Evolutionary conservation across 2,888 invertebrate species (phyloP).

Genomic region (Cylloceria caligata): DNA sequence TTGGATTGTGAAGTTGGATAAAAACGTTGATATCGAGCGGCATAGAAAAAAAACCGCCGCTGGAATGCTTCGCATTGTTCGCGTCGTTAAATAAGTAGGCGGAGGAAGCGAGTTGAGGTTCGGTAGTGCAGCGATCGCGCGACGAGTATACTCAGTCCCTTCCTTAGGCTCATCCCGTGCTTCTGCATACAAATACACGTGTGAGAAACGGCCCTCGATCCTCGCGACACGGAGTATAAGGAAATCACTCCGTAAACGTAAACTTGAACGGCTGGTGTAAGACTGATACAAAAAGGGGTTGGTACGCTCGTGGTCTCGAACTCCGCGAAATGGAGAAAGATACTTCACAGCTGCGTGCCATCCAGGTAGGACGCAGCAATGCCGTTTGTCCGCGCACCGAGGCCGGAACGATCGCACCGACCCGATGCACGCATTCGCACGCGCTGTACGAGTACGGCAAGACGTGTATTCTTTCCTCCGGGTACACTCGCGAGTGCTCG

Average conservation of each 20-base stretch:
- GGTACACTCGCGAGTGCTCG: background rate
- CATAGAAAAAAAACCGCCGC: slow-evolving; percentile 57
- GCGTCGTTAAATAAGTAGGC: slow-evolving; percentile 68
- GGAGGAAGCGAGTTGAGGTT: slow-evolving; percentile 45
- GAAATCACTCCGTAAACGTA: slow-evolving; percentile 80
- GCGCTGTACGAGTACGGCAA: slow-evolving; percentile 16
- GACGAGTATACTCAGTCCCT: too few relatives aligned
- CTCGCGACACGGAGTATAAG: slow-evolving; percentile 69
- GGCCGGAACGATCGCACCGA: slow-evolving; percentile 68
- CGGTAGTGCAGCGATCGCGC: slow-evolving; percentile 14
- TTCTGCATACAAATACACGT: slow-evolving; percentile 77
- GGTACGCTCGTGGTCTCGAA: slow-evolving; percentile 10
- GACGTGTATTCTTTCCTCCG: slow-evolving; percentile 42
- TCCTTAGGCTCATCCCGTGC: too few relatives aligned
- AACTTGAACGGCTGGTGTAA: slow-evolving; percentile 72
- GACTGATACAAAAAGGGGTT: slow-evolving; percentile 18
- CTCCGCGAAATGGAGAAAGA: slow-evolving; percentile 41
- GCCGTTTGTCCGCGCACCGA: slow-evolving; percentile 73
- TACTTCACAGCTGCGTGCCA: slow-evolving; percentile 47
- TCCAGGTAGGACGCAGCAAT: slow-evolving; percentile 66
- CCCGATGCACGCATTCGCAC: slow-evolving; percentile 32
- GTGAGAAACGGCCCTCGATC: slow-evolving; percentile 44
- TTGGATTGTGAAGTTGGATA: slow-evolving; percentile 60
- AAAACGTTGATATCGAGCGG: slow-evolving; percentile 66
- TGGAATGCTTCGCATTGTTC: slow-evolving; percentile 69